Evolutionary conservation across 2,888 invertebrate species (phyloP), one percentile per base, ranked within the genome.

Genomic region (Drosophila pseudotakahashii): DNA sequence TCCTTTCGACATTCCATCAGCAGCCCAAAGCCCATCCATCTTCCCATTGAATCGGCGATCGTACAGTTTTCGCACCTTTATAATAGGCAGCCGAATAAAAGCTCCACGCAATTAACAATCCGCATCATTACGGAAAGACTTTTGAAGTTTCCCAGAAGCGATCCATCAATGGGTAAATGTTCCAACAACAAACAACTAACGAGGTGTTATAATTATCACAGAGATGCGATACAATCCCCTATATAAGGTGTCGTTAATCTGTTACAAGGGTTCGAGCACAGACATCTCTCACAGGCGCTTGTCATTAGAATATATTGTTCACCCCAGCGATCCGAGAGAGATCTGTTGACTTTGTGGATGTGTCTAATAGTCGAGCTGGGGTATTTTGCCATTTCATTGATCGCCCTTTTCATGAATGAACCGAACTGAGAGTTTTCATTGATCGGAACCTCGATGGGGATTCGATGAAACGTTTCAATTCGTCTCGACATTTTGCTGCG

Each of bases 401-500:
- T 85, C 75, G 45, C 37, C 42, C 61, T 55, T 68, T 74, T 70
- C 66, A 64, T 81, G 81, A 81, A 81, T 81, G 66, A 73, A 50
- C 30, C 30, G 66, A 73, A 50, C 34, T 47, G 42, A 50, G 61
- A 37, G 68, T 60, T 78, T 83, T 83, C 83, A 86, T 83, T 83
- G 86, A 82, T 81, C 82, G 74, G 58, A 60, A 11, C 7, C n/a
- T n/a, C n/a, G n/a, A n/a, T n/a, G 67, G 23, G 44, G 62, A 34
- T 48, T 23, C 26, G 30, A 7, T 30, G 60, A 53, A 76, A 83
- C 87, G 76, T 79, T 84, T 86, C 83, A 84, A 83, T 84, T 83
- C 86, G 83, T 77, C 74, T 81, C 78, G 79, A 86, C 87, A 86
- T 90, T 90, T 88, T 88, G 90, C 90, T 90, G 89, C 89, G 90